Evolutionary conservation across 2,888 invertebrate species (phyloP), one percentile per base, ranked within the genome.

Genomic region (Microplitis manilae): DNA sequence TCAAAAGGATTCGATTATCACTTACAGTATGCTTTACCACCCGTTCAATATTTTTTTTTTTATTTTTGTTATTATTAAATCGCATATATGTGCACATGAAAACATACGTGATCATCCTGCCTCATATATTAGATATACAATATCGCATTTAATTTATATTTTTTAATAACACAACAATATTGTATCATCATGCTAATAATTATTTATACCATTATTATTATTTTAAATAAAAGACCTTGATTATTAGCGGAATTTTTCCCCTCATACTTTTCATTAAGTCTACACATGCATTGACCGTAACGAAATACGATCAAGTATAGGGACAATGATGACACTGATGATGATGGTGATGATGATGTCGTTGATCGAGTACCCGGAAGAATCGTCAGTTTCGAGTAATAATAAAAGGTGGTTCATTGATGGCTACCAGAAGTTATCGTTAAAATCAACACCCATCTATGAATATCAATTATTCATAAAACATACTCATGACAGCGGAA

Each of bases 381-480:
- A 73, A 73, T 65, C 50, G 30, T 65, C 50, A 20, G 13, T 6
- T 20, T 64, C 50, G 40, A 65, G 65, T 73, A 62, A 65, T 73
- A 61, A 73, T 73, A 62, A 39, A 73, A 65, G 64, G 41, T 17
- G 50, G 39, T 73, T 62, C 50, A 73, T 73, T 65, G 64, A 70
- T 62, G 62, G n/a, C 62, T 62, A 20, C 60, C 41, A 62, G 15
- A n/a, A 38, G 59, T 17, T 50, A 95, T 92, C 50, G 9, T 50
- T 50, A 50, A 1, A 50, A 50, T 50, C 73, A 95, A 9, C 50
- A 30, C 6, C 70, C 20, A 8, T 17, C 94, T 17, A 68, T 41
- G 17, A 13, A 41, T 87, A 95, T 39, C 68, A 17, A n/a, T 17
- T 62, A 62, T 15, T 62, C 96, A 96, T 93, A 61, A 73, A 75